A percentile compares a stretch with the other conserved stretches of the same genome.
Evolutionary conservation across 2,113 vertebrate species (phyloP).

Genomic region (Petrocephalus zakoni): DNA sequence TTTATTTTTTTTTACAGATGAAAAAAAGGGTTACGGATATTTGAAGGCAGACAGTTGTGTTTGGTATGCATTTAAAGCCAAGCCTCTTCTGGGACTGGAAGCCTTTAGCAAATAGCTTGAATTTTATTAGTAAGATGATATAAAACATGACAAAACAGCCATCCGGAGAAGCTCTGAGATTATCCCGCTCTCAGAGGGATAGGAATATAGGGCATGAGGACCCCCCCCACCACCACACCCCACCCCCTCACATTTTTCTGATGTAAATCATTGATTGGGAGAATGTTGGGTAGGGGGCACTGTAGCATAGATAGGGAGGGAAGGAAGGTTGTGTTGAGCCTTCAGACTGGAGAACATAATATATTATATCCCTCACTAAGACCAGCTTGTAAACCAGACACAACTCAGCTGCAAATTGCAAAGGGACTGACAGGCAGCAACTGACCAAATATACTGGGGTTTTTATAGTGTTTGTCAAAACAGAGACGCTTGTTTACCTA

Average conservation of each 20-base stretch:
- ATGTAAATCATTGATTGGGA: conserved; percentile 32
- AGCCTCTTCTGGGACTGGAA: conserved; percentile 57
- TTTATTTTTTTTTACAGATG: conserved; percentile 43
- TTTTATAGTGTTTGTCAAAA: conserved; percentile 2
- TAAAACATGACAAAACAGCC: conserved; percentile 69
- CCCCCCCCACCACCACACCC: background rate
- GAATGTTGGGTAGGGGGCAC: conserved; percentile 57
- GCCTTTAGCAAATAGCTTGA: conserved; percentile 63
- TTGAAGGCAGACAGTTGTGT: conserved; percentile 26
- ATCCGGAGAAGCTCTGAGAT: conserved; percentile 62
- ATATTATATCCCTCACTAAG: conserved; percentile 15
- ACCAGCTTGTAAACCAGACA: background rate
- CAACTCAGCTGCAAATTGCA: conserved; percentile 1
- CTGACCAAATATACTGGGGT: background rate
- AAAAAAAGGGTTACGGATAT: conserved; percentile 20
- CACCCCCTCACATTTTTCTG: background rate
- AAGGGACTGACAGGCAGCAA: background rate
- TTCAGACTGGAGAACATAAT: conserved; percentile 29
- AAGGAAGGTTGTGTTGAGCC: background rate
- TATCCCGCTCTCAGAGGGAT: conserved; percentile 63
- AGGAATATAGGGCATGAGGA: conserved; percentile 64
- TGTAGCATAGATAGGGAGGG: conserved; percentile 39
- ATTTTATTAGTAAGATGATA: conserved; percentile 69
- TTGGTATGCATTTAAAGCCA: conserved; percentile 50
- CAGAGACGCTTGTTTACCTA: background rate